phyloP scores from a whole-genome alignment of 2,797 vertebrate genomes.

The Hydrophis major region DNA sequence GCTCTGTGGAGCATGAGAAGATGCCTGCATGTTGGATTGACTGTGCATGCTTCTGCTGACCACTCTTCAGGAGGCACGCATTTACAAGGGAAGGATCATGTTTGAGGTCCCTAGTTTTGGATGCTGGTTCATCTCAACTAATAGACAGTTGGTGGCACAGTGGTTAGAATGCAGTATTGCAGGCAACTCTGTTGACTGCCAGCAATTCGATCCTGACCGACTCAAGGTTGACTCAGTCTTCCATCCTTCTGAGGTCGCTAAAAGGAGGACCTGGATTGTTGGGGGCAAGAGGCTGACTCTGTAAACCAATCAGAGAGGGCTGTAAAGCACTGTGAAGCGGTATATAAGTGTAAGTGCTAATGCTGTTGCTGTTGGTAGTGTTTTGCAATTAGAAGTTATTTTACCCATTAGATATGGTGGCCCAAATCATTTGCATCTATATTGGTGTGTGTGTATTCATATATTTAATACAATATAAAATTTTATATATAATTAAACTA shows the following conservation, averaged over 20 bases:
- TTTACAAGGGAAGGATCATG: background rate
- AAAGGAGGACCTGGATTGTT: background rate
- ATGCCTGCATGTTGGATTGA: constrained; percentile 56
- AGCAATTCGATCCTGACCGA: background rate
- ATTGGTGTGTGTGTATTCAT: background rate
- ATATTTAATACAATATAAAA: too few relatives aligned
- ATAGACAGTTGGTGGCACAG: background rate
- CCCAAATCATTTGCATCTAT: background rate
- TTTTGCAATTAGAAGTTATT: background rate
- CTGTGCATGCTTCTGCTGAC: constrained; percentile 58
- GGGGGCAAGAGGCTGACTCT: background rate
- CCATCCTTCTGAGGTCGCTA: background rate
- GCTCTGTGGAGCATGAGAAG: constrained; percentile 36
- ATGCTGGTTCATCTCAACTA: background rate
- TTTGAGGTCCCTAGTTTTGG: background rate
- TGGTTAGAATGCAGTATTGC: background rate
- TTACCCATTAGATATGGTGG: background rate
- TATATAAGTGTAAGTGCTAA: background rate
- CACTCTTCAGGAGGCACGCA: constrained; percentile 18
- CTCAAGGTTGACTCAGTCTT: background rate
- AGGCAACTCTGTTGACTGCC: background rate
- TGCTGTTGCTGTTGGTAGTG: background rate
- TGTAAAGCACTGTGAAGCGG: background rate
- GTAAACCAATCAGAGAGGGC: background rate
- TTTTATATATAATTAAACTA: background rate